Percentiles rank a stretch among this genome's conserved stretches.
phyloP scores from a whole-genome alignment of 1,140 invertebrate species.

The Aethina tumida region DNA sequence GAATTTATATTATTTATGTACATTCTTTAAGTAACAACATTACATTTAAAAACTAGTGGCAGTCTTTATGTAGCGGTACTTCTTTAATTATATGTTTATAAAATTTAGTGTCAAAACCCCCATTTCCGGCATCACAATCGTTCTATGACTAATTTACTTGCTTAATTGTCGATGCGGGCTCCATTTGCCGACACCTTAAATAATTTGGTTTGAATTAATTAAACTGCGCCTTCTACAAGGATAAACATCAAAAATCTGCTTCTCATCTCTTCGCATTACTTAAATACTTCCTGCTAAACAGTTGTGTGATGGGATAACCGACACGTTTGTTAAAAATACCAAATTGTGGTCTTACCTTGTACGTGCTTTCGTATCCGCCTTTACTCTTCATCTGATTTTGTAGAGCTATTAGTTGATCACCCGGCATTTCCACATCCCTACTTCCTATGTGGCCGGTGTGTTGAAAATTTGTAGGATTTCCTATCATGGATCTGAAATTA shows the following conservation, averaged over 20 bases:
- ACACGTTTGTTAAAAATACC: no score
- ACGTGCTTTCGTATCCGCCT: constrained; percentile 59
- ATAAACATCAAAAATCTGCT: not conserved
- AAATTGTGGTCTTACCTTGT: constrained; percentile 23
- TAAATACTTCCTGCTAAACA: not conserved
- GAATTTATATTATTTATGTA: not conserved
- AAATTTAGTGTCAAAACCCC: not conserved
- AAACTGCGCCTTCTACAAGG: not conserved
- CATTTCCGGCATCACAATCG: not conserved
- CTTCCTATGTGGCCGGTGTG: constrained; percentile 74
- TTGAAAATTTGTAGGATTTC: constrained; percentile 69
- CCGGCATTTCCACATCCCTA: constrained; percentile 55
- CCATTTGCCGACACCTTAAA: constrained; percentile 1
- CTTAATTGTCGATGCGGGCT: constrained; percentile 3
- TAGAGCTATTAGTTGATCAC: constrained; percentile 50
- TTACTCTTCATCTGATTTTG: constrained; percentile 67
- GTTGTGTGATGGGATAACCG: no score
- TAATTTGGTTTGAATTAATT: no score
- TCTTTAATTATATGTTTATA: not conserved
- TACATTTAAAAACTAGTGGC: not conserved
- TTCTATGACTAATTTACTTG: not conserved
- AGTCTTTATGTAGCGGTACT: not conserved
- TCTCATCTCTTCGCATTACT: not conserved
- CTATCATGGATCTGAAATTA: constrained; percentile 60
- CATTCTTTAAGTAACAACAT: not conserved